Percentiles rank a stretch among this genome's conserved stretches.
Evolutionary conservation across 2,113 vertebrate genomes (phyloP).

Genomic region (Oryctolagus cuniculus): mOryCun1.1 NC_091442.1:77933501-77934000

Average conservation of each 20-base stretch:
- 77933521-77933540: not conserved
- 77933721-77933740: constrained; percentile 53
- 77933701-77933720: constrained; percentile 72
- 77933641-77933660: constrained; percentile 57
- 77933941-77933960: constrained; percentile 11
- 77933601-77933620: not conserved
- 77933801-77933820: constrained; percentile 72
- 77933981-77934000: constrained; percentile 36
- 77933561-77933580: constrained; percentile 15
- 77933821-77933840: constrained; percentile 77
- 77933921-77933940: constrained; percentile 49
- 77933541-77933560: not conserved
- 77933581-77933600: constrained; percentile 50
- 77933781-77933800: constrained; percentile 67
- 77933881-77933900: constrained; percentile 41
- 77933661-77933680: constrained; percentile 72
- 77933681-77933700: constrained; percentile 47
- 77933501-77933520: not conserved
- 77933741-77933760: constrained; percentile 72
- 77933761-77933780: constrained; percentile 79
- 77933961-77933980: constrained; percentile 35
- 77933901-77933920: constrained; percentile 16
- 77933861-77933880: constrained; percentile 66
- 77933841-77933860: constrained; percentile 41
- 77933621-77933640: constrained; percentile 35